A percentile compares a stretch with the other conserved stretches of the same genome.
Conservation (phyloP, 2,888 invertebrate genomes). For the Euplexia lucipara region DNA sequence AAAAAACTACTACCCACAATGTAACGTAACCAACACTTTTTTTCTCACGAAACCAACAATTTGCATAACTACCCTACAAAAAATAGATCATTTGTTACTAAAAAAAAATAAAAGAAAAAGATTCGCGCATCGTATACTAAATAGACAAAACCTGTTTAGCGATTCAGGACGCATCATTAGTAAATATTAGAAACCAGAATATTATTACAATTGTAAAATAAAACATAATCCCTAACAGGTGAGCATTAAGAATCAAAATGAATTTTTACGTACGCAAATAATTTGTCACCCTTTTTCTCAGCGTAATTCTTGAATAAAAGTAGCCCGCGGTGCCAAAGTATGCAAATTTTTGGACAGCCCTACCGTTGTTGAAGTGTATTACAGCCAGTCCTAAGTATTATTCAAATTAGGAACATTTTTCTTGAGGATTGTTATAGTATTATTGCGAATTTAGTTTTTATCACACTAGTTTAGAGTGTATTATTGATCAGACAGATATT, state of each 20-base stretch:
- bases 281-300: constrained; percentile 66
- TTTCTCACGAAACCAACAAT: constrained; percentile 81
- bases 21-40: constrained; percentile 63
- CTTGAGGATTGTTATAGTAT: constrained; percentile 17
- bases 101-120: constrained; percentile 68
- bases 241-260: constrained; percentile 46
- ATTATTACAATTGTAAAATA: neutral
- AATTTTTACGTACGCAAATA: constrained; percentile 26
- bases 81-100: constrained; percentile 79
- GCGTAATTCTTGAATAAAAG: constrained; percentile 70
- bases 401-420: constrained; percentile 46
- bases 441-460: constrained; percentile 50
- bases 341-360: constrained; percentile 79
- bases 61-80: constrained; percentile 73
- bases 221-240: constrained; percentile 54
- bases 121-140: constrained; percentile 81
- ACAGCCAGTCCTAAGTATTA: constrained; percentile 43
- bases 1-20: constrained; percentile 48
- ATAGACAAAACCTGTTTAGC: constrained; percentile 89
- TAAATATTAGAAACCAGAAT: constrained; percentile 57
- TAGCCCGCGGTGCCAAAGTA: constrained; percentile 79
- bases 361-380: constrained; percentile 46
- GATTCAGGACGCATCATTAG: constrained; percentile 86
- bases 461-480: constrained; percentile 12
- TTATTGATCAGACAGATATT: neutral